These are phyloP conservation scores for Hypomecis atomaria DNA, from an alignment of 2,888 invertebrate species.

Conservation along the genomic window DNA sequence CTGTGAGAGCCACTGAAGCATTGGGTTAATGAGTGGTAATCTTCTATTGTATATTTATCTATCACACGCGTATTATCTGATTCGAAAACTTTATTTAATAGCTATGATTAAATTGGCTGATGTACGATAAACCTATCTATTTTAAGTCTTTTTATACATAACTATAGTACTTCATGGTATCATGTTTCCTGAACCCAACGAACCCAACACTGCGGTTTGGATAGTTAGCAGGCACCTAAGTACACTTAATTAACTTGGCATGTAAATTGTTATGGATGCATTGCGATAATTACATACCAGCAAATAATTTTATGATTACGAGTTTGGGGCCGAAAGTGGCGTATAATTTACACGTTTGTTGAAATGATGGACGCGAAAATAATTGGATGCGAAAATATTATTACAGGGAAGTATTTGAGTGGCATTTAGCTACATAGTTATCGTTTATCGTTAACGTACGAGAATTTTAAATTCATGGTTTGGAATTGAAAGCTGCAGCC, in stretches of 20 bases:
- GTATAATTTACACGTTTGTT: constrained; percentile 1
- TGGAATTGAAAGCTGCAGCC: too few relatives aligned
- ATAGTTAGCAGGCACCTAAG: constrained; percentile 35
- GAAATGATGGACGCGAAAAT: constrained; percentile 2
- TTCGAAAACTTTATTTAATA: too few relatives aligned
- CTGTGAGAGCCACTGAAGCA: too few relatives aligned
- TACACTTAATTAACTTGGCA: constrained; percentile 42
- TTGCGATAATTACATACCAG: constrained; percentile 36
- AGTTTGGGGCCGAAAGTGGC: not conserved
- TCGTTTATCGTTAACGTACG: too few relatives aligned
- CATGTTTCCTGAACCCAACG: not conserved
- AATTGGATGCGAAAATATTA: not conserved
- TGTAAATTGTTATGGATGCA: constrained; percentile 29
- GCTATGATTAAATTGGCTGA: too few relatives aligned
- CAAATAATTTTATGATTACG: constrained; percentile 34
- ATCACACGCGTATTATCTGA: too few relatives aligned
- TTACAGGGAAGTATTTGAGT: not conserved
- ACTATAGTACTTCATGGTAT: not conserved
- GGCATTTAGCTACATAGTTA: not conserved
- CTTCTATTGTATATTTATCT: too few relatives aligned
- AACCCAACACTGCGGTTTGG: constrained; percentile 30
- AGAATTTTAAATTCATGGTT: too few relatives aligned
- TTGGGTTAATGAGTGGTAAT: too few relatives aligned
- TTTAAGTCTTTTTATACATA: not conserved
- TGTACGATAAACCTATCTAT: too few relatives aligned